Evolutionary conservation across 2,797 vertebrate genomes (phyloP), one percentile per base, ranked within the genome.

Genomic region (Vireo griseus): DNA sequence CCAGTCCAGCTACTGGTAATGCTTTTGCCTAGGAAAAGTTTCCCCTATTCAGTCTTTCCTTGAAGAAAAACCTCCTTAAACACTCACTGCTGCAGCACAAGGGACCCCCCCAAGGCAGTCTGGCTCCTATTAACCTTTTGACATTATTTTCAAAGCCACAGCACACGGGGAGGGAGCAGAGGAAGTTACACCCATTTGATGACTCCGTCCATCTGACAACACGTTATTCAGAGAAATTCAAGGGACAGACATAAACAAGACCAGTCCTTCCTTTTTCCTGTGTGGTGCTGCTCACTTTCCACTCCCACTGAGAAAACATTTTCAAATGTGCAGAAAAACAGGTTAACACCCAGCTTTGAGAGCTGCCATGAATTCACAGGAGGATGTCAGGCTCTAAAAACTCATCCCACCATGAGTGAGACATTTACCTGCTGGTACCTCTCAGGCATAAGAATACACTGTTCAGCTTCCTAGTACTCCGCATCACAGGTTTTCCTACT

Each of bases 111-210:
- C 45, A 19, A 26, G 20, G 39, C 92, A 78, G n/a, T 13, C 66
- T 85, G 91, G 18, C 91, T 77, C 61, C 78, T 48, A n/a, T 75
- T 57, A 86, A 92, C 93, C 87, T 94, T 47, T 31, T 85, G n/a
- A 62, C 44, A 42, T 48, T 65, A 74, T 58, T 89, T 86, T 62
- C 93, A 67, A 92, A 94, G 87, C 35, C 55, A 28, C 2, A 13
- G 78, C 54, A 57, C 52, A 39, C 0, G 33, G 40, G 51, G 71
- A 95, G 45, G 29, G 84, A 89, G 61, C 52, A 62, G 89, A 94
- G 95, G 91, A 95, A 93, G 95, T 66, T 48, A 87, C 92, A 92
- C 84, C 84, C 88, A 47, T 45, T 28, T 50, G 88, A 82, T 86
- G 74, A 37, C 78, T 52, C 79, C 0, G 3, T 91, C 72, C 57